These are phyloP conservation scores for Nibea albiflora DNA, from an alignment of 2,113 vertebrate genomes.

Conservation along the genomic window DNA sequence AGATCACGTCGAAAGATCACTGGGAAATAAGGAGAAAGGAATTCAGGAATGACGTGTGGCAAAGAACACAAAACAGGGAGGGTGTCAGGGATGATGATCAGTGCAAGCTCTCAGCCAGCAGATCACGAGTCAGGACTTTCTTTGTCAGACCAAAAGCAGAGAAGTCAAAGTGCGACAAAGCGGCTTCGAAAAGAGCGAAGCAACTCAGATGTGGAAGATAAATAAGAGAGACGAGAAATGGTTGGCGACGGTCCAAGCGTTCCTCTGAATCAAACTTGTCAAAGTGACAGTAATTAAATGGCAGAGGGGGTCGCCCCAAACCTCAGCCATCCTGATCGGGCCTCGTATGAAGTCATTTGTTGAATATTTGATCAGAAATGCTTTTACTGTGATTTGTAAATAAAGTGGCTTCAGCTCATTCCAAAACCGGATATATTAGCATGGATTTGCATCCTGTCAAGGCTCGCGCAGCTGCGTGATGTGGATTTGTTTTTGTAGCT, in stretches of 20 bases:
- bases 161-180: too few species aligned
- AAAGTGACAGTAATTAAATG: background rate
- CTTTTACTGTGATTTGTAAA: slow-evolving; percentile 17
- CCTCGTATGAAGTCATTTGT: background rate
- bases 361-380: slow-evolving; percentile 6
- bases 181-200: too few species aligned
- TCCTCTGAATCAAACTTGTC: background rate
- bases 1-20: too few species aligned
- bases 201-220: background rate
- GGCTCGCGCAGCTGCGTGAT: background rate
- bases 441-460: slow-evolving; percentile 32
- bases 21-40: too few species aligned
- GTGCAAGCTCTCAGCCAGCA: too few species aligned
- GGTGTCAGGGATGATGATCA: too few species aligned
- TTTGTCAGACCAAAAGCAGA: too few species aligned
- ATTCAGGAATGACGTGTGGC: too few species aligned
- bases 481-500: slow-evolving; percentile 31
- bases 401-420: slow-evolving; percentile 7
- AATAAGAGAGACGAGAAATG: background rate
- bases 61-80: too few species aligned
- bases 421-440: background rate
- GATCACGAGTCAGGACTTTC: too few species aligned
- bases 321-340: background rate
- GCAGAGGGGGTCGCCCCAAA: background rate
- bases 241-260: background rate